Conservation (phyloP, 92 coral and sea anemone genomes). For the Heteractis magnifica region DNA sequence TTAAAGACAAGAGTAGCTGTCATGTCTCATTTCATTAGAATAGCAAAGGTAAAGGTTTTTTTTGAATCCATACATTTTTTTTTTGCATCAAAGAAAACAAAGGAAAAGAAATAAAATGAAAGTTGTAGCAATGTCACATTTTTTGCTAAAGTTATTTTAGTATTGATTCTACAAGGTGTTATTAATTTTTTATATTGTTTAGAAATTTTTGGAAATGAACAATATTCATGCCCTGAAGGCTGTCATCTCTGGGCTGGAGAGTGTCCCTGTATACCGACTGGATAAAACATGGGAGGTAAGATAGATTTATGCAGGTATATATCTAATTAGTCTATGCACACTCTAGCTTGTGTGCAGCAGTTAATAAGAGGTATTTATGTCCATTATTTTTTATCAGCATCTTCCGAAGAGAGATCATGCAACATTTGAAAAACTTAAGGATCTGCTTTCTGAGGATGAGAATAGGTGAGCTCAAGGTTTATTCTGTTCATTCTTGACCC, state of each 20-base stretch:
- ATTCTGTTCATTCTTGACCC: not conserved
- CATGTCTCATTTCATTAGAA: slow-evolving; percentile 82
- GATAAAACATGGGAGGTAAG: slow-evolving; percentile 92
- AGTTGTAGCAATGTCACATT: not conserved
- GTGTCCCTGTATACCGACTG: slow-evolving; percentile 91
- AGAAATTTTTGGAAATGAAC: slow-evolving; percentile 90
- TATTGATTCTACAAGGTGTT: not conserved
- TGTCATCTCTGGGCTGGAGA: slow-evolving; percentile 93
- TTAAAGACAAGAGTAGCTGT: slow-evolving; percentile 87
- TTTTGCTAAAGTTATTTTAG: not conserved
- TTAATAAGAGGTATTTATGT: not conserved
- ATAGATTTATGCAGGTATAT: not conserved
- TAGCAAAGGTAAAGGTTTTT: slow-evolving; percentile 74
- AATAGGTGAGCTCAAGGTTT: slow-evolving; percentile 67
- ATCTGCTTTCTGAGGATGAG: slow-evolving; percentile 77
- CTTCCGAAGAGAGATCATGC: slow-evolving; percentile 74
- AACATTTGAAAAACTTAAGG: slow-evolving; percentile 77
- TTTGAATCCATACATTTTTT: not conserved
- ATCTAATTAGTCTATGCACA: not conserved
- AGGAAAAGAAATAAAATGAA: too few relatives aligned
- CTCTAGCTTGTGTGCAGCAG: too few relatives aligned
- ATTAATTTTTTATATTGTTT: slow-evolving; percentile 13
- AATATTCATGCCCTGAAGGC: slow-evolving; percentile 92
- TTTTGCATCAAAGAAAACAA: too few relatives aligned
- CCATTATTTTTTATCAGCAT: slow-evolving; percentile 40